Base-by-base conservation (phyloP, 2,888 invertebrate genomes). In the Diogma glabrata region DNA sequence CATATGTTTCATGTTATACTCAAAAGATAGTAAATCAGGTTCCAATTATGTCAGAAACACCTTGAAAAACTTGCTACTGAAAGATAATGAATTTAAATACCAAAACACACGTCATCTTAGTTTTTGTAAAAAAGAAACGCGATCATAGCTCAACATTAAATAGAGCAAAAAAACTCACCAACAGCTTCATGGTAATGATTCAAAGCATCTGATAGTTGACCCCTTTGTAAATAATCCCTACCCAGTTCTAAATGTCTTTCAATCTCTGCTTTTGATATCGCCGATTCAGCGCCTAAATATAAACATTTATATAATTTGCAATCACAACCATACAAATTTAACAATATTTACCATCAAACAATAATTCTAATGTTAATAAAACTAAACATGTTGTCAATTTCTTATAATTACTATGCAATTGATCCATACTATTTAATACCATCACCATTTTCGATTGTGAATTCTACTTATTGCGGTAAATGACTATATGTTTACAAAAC, bases 101-200 rank as follows among this genome's bases (percentile, higher is more conserved):
- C n/a, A n/a, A n/a, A n/a, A n/a, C n/a, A n/a, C n/a, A n/a, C n/a
- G n/a, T n/a, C n/a, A n/a, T n/a, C n/a, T n/a, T n/a, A n/a, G n/a
- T n/a, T n/a, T 28, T 28, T 28, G 4, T 28, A 10, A 28, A 28
- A 28, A n/a, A 12, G 28, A n/a, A n/a, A n/a, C 28, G 28, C 28
- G 28, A 28, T 28, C 28, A n/a, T 28, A 28, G 10, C 10, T n/a
- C n/a, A 12, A 28, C n/a, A 28, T 28, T 28, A 28, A n/a, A 28
- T 28, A 36, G 40, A 36, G 51, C 12, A 51, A 48, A 26, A 51
- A 36, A 46, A 72, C 83, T 76, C 67, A 89, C 90, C 95, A 60
- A 99, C 91, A 60, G 97, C 99, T 55, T 92, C 89, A 75, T 99
- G 96, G 72, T 94, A 99, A 68, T 99, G 96, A 54, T 91, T 87